Percentiles rank a stretch among this genome's conserved stretches.
These are phyloP conservation scores for Isichthys henryi DNA, from an alignment of 2,113 vertebrate species.

Conservation along the genomic window DNA sequence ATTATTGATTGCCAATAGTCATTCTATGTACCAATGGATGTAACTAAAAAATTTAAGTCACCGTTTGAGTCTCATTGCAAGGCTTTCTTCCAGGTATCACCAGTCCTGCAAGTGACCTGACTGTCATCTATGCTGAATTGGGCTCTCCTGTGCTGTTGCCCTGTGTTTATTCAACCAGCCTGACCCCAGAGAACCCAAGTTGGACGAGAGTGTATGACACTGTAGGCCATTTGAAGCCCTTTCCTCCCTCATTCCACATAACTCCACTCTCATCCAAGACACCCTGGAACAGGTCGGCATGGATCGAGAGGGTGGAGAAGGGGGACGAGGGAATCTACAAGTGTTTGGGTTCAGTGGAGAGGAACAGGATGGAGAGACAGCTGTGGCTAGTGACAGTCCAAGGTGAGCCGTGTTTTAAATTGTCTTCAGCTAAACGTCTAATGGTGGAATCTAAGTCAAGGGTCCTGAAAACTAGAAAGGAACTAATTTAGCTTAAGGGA, in stretches of 20 bases:
- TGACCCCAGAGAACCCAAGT: neutral
- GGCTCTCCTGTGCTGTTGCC: slow-evolving; percentile 51
- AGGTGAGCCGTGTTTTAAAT: slow-evolving; percentile 37
- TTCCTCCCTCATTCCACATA: slow-evolving; percentile 18
- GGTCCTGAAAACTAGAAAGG: neutral
- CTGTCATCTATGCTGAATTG: slow-evolving; percentile 45
- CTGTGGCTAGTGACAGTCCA: slow-evolving; percentile 51
- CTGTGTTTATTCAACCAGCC: slow-evolving; percentile 48
- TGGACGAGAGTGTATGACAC: slow-evolving; percentile 40
- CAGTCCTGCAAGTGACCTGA: slow-evolving; percentile 33
- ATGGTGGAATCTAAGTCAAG: neutral
- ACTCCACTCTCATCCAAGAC: neutral
- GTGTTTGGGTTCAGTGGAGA: slow-evolving; percentile 39
- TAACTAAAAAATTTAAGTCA: neutral
- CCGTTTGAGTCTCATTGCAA: neutral
- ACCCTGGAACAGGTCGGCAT: slow-evolving; percentile 36
- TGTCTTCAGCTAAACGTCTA: neutral
- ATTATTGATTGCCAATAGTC: neutral
- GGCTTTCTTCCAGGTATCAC: slow-evolving; percentile 45
- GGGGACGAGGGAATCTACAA: slow-evolving; percentile 50
- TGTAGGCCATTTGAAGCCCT: neutral
- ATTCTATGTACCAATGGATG: neutral
- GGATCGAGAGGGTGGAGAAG: slow-evolving; percentile 36
- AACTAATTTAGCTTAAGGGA: neutral
- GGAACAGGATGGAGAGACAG: slow-evolving; percentile 29